Conservation (phyloP, 2,888 invertebrate species). For the Andrena camellia region DNA sequence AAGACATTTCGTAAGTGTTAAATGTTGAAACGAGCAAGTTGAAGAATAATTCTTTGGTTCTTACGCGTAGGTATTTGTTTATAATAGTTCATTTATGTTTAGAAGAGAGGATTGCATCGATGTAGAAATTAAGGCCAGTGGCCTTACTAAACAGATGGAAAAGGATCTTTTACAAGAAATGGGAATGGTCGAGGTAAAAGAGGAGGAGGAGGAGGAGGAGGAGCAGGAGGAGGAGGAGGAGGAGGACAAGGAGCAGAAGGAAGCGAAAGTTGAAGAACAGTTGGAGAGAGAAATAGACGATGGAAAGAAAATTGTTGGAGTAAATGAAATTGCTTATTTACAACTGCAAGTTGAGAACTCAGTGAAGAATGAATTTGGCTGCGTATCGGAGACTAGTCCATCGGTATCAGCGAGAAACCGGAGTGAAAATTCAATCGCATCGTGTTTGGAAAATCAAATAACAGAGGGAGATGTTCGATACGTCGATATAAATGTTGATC, state of each 20-base stretch:
- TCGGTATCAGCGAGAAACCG: neutral
- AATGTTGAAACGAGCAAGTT: neutral
- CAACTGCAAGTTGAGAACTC: constrained; percentile 88
- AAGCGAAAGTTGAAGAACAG: constrained; percentile 71
- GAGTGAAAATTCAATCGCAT: neutral
- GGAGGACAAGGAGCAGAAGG: constrained; percentile 72
- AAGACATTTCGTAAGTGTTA: constrained; percentile 87
- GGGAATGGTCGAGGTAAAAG: constrained; percentile 80
- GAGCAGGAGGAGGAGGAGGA: constrained; percentile 74
- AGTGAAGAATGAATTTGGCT: constrained; percentile 86
- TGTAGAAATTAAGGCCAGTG: constrained; percentile 95
- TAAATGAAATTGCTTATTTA: constrained; percentile 84
- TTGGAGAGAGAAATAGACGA: constrained; percentile 81
- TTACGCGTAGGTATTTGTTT: neutral
- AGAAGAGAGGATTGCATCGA: constrained; percentile 94
- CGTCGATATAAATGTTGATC: neutral
- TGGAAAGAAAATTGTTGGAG: constrained; percentile 69
- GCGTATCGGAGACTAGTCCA: neutral
- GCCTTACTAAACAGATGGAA: constrained; percentile 93
- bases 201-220: constrained; percentile 80
- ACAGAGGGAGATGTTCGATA: constrained; percentile 9
- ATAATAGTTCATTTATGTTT: constrained; percentile 70
- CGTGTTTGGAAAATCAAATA: neutral
- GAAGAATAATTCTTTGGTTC: neutral
- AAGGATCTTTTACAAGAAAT: constrained; percentile 89